Conservation (phyloP, 2,888 invertebrate genomes). For the Argynnis bischoffii region DNA sequence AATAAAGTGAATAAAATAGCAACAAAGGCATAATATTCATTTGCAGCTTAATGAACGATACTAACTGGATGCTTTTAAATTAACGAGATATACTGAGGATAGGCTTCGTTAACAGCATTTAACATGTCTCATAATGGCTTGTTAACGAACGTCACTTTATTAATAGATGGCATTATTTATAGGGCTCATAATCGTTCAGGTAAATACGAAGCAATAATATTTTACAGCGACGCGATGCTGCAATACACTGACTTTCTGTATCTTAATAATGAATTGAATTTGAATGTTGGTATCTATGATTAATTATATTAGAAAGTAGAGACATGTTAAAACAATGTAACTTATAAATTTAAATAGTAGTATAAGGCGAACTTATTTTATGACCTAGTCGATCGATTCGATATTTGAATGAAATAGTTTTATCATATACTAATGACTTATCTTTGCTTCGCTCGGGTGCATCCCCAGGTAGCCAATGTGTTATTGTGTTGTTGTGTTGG, state of each 20-base stretch:
- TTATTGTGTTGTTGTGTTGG: no score
- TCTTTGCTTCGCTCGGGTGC: no score
- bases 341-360: no score
- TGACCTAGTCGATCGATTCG: no score
- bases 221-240: background rate
- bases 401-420: no score
- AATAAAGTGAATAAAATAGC: conserved; percentile 18
- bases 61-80: conserved; percentile 20
- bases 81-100: conserved; percentile 22
- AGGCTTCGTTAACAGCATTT: conserved; percentile 19
- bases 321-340: no score
- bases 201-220: background rate
- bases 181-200: conserved; percentile 14
- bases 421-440: no score
- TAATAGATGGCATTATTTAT: conserved; percentile 21
- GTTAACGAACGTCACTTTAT: conserved; percentile 21
- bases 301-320: no score
- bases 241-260: background rate
- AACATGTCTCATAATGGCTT: conserved; percentile 22
- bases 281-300: no score
- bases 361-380: no score
- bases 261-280: no score
- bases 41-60: conserved; percentile 14
- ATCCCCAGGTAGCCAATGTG: no score
- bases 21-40: conserved; percentile 19